Conservation (phyloP, 2,888 invertebrate genomes). For the Cenopis cana region DNA sequence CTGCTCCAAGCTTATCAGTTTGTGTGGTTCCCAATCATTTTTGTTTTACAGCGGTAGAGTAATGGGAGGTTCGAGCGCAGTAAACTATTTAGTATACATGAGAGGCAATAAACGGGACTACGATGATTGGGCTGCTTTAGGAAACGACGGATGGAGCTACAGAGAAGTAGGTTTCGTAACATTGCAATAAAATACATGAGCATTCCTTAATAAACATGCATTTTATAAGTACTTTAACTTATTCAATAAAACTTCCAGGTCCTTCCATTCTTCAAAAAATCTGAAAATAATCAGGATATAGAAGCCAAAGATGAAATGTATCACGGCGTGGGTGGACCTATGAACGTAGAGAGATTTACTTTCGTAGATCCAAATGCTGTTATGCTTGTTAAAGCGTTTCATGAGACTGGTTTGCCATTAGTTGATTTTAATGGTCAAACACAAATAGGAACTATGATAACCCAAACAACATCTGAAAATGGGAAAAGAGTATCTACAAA, state of each 20-base stretch:
- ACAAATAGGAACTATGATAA: constrained; percentile 86
- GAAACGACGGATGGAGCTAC: constrained; percentile 87
- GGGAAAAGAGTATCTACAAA: constrained; percentile 87
- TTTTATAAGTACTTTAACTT: not conserved
- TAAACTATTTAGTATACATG: constrained; percentile 88
- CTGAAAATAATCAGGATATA: constrained; percentile 84
- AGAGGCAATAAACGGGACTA: constrained; percentile 87
- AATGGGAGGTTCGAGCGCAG: constrained; percentile 88
- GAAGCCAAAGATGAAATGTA: constrained; percentile 76
- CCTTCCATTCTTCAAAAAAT: constrained; percentile 88
- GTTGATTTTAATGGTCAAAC: constrained; percentile 83
- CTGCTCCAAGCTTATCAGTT: not conserved
- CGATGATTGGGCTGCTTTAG: constrained; percentile 87
- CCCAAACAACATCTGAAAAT: constrained; percentile 85
- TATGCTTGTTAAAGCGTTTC: constrained; percentile 83
- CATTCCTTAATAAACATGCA: not conserved
- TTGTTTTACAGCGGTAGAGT: constrained; percentile 83
- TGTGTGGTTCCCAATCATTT: constrained; percentile 30
- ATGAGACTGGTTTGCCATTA: constrained; percentile 84
- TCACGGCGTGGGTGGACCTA: constrained; percentile 85
- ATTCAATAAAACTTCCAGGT: constrained; percentile 64
- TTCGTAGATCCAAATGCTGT: constrained; percentile 84
- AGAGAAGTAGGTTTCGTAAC: constrained; percentile 68
- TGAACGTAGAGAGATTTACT: constrained; percentile 85
- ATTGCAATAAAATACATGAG: not conserved